Evolutionary conservation across 2,113 vertebrate species (phyloP).

Genomic region (Laticauda laticaudata): DNA sequence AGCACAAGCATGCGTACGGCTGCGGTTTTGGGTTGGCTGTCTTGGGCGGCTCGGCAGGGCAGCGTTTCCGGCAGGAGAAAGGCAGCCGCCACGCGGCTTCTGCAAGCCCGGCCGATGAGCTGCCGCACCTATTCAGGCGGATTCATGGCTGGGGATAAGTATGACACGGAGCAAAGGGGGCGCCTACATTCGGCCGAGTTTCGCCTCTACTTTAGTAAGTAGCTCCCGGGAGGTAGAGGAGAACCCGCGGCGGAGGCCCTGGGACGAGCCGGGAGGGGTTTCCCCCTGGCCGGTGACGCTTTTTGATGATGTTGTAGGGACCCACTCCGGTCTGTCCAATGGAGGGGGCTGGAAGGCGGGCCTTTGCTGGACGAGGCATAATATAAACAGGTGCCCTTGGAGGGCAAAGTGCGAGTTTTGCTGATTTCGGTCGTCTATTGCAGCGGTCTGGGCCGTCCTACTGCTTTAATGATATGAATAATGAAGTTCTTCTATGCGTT

Average conservation of each 20-base stretch:
- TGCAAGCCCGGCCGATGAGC: background rate
- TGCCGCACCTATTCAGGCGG: constrained; percentile 29
- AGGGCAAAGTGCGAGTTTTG: background rate
- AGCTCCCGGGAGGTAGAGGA: background rate
- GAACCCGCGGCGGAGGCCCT: accelerated
- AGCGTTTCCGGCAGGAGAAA: background rate
- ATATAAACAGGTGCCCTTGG: background rate
- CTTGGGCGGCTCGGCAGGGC: background rate
- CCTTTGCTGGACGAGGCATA: background rate
- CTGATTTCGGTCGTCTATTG: background rate
- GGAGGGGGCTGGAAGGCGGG: background rate
- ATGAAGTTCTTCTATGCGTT: background rate
- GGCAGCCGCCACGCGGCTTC: background rate
- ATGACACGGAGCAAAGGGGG: constrained; percentile 83
- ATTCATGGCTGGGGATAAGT: constrained; percentile 71
- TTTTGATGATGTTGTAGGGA: background rate
- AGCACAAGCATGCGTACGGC: constrained; percentile 36
- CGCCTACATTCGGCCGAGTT: constrained; percentile 73
- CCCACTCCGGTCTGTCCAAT: background rate
- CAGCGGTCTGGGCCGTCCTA: background rate
- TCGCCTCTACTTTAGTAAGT: constrained; percentile 95
- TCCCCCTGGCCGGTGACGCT: too few species aligned
- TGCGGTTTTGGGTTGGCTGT: background rate
- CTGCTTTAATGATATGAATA: background rate
- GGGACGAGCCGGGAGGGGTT: background rate